These are phyloP conservation scores for Daubentonia madagascariensis DNA, from an alignment of 2,113 vertebrate genomes.

Conservation along the genomic window DNA sequence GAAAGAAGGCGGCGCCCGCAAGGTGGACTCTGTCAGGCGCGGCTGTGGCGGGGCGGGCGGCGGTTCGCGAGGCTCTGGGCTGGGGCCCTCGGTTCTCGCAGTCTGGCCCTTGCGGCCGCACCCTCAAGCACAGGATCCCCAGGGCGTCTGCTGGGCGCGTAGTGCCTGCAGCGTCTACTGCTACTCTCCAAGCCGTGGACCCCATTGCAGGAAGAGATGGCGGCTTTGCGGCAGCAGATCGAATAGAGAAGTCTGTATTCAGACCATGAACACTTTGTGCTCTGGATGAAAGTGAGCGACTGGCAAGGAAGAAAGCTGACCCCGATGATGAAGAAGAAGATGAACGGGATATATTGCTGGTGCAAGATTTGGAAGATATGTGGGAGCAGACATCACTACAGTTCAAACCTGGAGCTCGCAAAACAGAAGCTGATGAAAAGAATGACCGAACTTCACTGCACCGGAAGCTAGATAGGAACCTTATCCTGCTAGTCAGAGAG, in stretches of 20 bases:
- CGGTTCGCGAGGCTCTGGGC: not conserved
- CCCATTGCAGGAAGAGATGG: constrained; percentile 87
- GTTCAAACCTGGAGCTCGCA: constrained; percentile 83
- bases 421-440: constrained; percentile 85
- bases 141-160: constrained; percentile 87
- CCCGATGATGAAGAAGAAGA: constrained; percentile 78
- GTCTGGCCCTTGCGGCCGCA: not conserved
- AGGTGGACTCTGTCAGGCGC: not conserved
- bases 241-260: constrained; percentile 93
- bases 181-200: constrained; percentile 82
- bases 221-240: constrained; percentile 85
- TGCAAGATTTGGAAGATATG: constrained; percentile 92
- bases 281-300: constrained; percentile 85
- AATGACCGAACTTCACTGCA: constrained; percentile 83
- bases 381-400: constrained; percentile 92
- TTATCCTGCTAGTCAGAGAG: constrained; percentile 91
- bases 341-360: constrained; percentile 82
- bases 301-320: constrained; percentile 85
- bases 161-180: constrained; percentile 90
- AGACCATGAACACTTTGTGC: constrained; percentile 92
- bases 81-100: not conserved
- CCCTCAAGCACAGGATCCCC: constrained; percentile 62
- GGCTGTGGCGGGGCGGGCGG: constrained; percentile 28
- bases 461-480: constrained; percentile 88
- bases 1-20: constrained; percentile 86